phyloP scores from a whole-genome alignment of 2,888 invertebrate genomes.

The Epistrophe grossulariae region DNA sequence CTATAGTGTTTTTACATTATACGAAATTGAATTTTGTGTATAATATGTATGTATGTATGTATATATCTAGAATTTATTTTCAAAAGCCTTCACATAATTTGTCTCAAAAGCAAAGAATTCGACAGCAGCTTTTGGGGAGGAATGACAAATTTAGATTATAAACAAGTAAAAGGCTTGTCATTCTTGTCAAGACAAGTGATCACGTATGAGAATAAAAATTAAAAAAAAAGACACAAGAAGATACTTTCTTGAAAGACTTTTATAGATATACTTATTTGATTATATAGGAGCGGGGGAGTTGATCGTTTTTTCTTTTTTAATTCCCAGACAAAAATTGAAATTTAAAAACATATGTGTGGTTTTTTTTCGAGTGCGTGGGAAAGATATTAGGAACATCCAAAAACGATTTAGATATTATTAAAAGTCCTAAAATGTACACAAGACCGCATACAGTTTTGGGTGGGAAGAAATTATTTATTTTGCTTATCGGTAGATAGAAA shows the following conservation, averaged over 20 bases:
- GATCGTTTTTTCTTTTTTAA: not conserved
- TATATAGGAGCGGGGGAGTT: constrained; percentile 25
- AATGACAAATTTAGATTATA: constrained; percentile 24
- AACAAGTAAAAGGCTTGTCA: constrained; percentile 53
- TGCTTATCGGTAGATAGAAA: constrained; percentile 20
- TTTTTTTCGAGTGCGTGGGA: constrained; percentile 61
- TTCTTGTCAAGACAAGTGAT: constrained; percentile 47
- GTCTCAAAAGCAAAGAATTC: constrained; percentile 14
- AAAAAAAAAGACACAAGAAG: not conserved
- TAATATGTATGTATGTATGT: too few species aligned
- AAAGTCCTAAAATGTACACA: constrained; percentile 57
- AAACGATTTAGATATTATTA: constrained; percentile 17
- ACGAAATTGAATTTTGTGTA: not conserved
- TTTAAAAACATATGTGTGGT: constrained; percentile 42
- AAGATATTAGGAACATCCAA: constrained; percentile 48
- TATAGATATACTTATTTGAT: constrained; percentile 22
- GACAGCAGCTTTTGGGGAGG: constrained; percentile 1
- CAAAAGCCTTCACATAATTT: constrained; percentile 1
- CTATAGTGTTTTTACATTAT: not conserved
- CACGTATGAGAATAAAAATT: constrained; percentile 12
- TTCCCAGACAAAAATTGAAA: constrained; percentile 38
- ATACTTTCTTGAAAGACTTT: constrained; percentile 36
- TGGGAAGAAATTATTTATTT: constrained; percentile 54
- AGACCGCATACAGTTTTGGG: constrained; percentile 40
- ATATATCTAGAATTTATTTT: not conserved